phyloP scores from a whole-genome alignment of 2,113 vertebrate genomes.

The Phoxinus phoxinus region DNA sequence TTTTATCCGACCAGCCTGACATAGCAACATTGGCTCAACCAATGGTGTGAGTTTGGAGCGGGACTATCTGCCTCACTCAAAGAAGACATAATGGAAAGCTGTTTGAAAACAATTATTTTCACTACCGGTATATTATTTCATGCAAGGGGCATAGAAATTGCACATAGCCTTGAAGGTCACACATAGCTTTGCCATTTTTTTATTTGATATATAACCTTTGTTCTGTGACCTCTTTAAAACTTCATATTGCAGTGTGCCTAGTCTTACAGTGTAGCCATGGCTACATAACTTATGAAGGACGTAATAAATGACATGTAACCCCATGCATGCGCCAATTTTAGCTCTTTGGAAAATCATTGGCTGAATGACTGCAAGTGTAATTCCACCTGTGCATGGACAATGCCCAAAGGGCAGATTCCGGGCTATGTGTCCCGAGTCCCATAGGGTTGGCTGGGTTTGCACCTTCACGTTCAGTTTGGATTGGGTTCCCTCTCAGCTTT shows the following conservation, averaged over 20 bases:
- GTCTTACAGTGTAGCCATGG: constrained; percentile 14
- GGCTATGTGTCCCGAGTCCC: constrained; percentile 60
- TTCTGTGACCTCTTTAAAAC: background rate
- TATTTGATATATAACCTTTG: background rate
- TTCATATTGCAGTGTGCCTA: background rate
- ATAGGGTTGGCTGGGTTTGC: constrained; percentile 64
- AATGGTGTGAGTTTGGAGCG: background rate
- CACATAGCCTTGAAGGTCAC: background rate
- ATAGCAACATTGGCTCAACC: background rate
- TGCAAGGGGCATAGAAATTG: background rate
- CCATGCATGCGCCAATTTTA: constrained; percentile 62
- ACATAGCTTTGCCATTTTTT: background rate
- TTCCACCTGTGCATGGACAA: constrained; percentile 75
- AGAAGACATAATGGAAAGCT: background rate
- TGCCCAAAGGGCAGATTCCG: constrained; percentile 65
- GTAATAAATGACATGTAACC: constrained; percentile 47
- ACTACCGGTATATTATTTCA: background rate
- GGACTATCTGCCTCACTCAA: background rate
- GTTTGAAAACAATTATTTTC: background rate
- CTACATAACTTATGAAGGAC: constrained; percentile 31
- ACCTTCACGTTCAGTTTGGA: constrained; percentile 62
- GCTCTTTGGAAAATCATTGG: constrained; percentile 57
- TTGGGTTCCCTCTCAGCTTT: constrained; percentile 79
- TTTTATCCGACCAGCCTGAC: background rate
- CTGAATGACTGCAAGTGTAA: constrained; percentile 71